phyloP scores from a whole-genome alignment of 2,113 vertebrate genomes.

The Microcebus jonahi region DNA sequence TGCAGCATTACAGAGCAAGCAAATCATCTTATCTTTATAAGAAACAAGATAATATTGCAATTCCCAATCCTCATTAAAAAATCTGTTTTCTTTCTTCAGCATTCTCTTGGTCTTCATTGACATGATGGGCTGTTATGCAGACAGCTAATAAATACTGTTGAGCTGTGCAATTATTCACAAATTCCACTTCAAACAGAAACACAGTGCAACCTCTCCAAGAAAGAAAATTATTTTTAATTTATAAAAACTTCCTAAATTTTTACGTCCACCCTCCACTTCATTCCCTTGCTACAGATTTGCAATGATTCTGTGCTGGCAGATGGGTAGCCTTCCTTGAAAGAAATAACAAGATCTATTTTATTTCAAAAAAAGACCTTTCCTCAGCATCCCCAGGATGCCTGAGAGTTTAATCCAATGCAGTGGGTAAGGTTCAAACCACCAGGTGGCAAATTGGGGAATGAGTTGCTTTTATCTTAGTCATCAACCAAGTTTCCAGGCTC shows the following conservation, averaged over 20 bases:
- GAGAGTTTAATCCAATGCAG: not conserved
- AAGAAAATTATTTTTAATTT: not conserved
- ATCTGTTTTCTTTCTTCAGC: no score
- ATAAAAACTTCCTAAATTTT: not conserved
- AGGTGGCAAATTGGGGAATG: not conserved
- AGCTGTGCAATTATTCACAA: no score
- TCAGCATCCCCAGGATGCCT: not conserved
- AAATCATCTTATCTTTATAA: no score
- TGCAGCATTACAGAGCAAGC: no score
- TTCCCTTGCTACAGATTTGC: not conserved
- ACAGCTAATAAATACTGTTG: no score
- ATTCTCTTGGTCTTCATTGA: no score
- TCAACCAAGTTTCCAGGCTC: not conserved
- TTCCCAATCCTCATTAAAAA: no score
- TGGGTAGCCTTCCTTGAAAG: not conserved
- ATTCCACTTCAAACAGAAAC: no score
- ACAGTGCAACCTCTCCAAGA: not conserved
- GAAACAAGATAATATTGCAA: no score
- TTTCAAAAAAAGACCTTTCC: constrained; percentile 1
- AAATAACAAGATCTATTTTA: constrained; percentile 2
- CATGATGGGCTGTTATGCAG: no score
- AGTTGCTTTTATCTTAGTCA: not conserved
- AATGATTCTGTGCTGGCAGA: not conserved
- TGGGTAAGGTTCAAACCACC: not conserved
- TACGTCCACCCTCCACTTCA: not conserved